phyloP scores from a whole-genome alignment of 2,888 invertebrate genomes.

The Lithophane leautieri region DNA sequence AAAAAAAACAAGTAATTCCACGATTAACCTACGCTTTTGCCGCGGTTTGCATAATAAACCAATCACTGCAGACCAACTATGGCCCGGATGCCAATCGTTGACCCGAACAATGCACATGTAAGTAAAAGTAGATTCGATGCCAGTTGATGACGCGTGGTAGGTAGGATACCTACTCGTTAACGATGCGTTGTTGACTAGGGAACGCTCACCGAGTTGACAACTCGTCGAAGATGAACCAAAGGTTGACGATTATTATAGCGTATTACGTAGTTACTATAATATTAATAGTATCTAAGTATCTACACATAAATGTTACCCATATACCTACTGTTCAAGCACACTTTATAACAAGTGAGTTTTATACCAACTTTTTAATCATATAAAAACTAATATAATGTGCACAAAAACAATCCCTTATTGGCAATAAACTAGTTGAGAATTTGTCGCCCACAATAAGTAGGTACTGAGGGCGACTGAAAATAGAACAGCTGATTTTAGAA shows the following conservation, averaged over 20 bases:
- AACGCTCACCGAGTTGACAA: not conserved
- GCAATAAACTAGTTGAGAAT: conserved; percentile 9
- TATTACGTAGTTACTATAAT: not conserved
- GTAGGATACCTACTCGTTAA: conserved; percentile 1
- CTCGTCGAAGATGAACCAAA: not conserved
- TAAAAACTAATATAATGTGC: not conserved
- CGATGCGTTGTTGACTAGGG: not conserved
- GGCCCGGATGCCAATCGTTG: not conserved
- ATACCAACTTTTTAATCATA: conserved; percentile 19
- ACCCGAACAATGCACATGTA: not conserved
- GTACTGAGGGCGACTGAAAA: not conserved
- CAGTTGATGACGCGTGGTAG: not conserved
- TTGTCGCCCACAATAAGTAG: too few relatives aligned
- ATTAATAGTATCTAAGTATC: conserved; percentile 2
- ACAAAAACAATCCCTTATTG: conserved; percentile 2
- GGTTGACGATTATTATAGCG: not conserved
- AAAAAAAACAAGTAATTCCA: not conserved
- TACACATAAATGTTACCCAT: not conserved
- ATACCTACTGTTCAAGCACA: not conserved
- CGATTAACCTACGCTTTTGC: not conserved
- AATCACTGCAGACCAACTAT: not conserved
- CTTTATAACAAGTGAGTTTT: conserved; percentile 29
- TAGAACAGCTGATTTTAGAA: not conserved
- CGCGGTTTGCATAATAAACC: too few relatives aligned
- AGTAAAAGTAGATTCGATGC: too few relatives aligned